Evolutionary conservation across 2,888 invertebrate species (phyloP).

Genomic region (Brachypalpus laphriformis): DNA sequence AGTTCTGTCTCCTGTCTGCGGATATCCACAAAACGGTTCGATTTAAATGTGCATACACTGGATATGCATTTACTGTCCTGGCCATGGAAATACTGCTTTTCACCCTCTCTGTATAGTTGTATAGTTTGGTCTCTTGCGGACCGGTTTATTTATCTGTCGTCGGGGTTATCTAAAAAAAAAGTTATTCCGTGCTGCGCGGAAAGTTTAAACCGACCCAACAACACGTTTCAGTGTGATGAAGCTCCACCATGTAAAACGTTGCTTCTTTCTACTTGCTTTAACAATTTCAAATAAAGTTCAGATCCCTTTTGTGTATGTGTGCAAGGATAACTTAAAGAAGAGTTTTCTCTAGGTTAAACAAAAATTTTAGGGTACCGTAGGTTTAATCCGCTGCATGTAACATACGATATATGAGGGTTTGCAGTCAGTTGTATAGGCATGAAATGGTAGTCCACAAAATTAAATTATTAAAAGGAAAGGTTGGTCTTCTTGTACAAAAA

Average conservation of each 20-base stretch:
- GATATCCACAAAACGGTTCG: conserved; percentile 40
- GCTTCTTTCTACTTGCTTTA: conserved; percentile 26
- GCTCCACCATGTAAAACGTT: conserved; percentile 20
- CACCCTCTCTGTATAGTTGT: too few species aligned
- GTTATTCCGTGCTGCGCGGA: too few species aligned
- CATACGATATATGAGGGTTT: neutral
- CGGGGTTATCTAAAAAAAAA: conserved; percentile 39
- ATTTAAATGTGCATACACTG: conserved; percentile 1
- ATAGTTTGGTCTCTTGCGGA: neutral
- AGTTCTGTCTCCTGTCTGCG: conserved; percentile 16
- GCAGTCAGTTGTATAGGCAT: neutral
- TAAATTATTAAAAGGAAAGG: too few species aligned
- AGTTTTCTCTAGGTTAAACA: neutral
- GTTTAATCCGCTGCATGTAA: neutral
- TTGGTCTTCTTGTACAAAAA: neutral
- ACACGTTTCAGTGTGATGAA: conserved; percentile 32
- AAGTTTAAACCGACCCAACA: conserved; percentile 11
- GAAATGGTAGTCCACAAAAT: neutral
- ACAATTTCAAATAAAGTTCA: conserved; percentile 18
- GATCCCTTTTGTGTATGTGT: neutral
- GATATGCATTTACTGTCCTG: neutral
- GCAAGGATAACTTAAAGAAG: neutral
- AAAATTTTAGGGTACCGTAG: neutral
- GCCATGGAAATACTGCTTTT: neutral
- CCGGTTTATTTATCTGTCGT: conserved; percentile 15